Evolutionary conservation across 2,888 invertebrate genomes (phyloP).

Genomic region (Nomada flava): DNA sequence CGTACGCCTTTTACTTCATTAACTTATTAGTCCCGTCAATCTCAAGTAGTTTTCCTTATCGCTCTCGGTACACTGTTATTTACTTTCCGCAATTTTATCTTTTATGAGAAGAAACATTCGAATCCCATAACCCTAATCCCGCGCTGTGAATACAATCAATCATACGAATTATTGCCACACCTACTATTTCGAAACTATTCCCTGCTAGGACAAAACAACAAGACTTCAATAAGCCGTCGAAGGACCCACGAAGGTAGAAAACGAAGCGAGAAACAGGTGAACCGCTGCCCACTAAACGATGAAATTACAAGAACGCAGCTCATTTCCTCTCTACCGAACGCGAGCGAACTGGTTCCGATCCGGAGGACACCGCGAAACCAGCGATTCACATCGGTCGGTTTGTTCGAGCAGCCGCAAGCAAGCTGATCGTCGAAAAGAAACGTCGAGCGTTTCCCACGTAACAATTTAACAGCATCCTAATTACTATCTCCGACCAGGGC

Average conservation of each 20-base stretch:
- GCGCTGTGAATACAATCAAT: too few species aligned
- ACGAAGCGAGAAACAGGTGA: too few species aligned
- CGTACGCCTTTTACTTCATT: background rate
- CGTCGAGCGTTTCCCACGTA: constrained; percentile 25
- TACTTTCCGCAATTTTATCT: background rate
- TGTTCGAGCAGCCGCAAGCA: constrained; percentile 1
- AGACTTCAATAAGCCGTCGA: too few species aligned
- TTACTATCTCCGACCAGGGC: constrained; percentile 39
- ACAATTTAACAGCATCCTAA: constrained; percentile 46
- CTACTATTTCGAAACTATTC: too few species aligned
- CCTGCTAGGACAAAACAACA: too few species aligned
- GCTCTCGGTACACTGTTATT: too few species aligned
- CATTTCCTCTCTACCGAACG: constrained; percentile 10
- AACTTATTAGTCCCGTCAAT: background rate
- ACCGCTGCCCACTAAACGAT: background rate
- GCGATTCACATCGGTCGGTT: constrained; percentile 13
- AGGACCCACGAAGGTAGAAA: background rate
- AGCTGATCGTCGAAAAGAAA: constrained; percentile 4
- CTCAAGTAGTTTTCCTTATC: background rate
- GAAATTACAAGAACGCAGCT: background rate
- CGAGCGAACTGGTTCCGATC: background rate
- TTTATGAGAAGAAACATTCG: too few species aligned
- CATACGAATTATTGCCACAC: too few species aligned
- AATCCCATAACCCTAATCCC: too few species aligned
- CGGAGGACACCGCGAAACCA: background rate